phyloP scores from a whole-genome alignment of 2,888 invertebrate species.

The Oxytorus armatus region DNA sequence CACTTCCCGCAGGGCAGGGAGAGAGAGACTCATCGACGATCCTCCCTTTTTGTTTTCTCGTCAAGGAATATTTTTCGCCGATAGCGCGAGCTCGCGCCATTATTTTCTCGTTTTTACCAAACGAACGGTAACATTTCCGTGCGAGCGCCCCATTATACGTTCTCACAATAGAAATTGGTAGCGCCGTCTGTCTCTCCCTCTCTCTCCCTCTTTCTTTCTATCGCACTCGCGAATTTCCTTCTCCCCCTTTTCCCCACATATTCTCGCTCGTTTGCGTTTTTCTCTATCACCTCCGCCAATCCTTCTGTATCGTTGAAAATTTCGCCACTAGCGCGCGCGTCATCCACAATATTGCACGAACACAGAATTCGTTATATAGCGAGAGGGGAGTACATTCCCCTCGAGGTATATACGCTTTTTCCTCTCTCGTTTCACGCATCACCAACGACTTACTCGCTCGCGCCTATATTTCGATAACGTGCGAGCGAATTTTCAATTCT shows the following conservation, averaged over 20 bases:
- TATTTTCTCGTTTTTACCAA: constrained; percentile 72
- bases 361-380: constrained; percentile 24
- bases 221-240: constrained; percentile 42
- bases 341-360: constrained; percentile 32
- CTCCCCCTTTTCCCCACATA: neutral
- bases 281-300: constrained; percentile 40
- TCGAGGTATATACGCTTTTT: constrained; percentile 1
- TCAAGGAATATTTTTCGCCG: constrained; percentile 60
- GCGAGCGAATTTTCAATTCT: constrained; percentile 18
- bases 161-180: constrained; percentile 75
- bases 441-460: constrained; percentile 41
- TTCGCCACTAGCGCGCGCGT: neutral
- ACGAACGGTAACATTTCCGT: constrained; percentile 73
- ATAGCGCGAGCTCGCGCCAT: constrained; percentile 70
- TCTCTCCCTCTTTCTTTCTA: constrained; percentile 32
- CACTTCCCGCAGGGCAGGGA: constrained; percentile 18
- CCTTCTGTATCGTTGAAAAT: constrained; percentile 49
- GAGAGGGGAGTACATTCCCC: neutral
- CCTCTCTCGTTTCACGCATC: constrained; percentile 48
- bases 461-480: constrained; percentile 7
- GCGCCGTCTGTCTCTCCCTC: constrained; percentile 60
- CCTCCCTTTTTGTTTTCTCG: constrained; percentile 50
- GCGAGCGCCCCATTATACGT: constrained; percentile 75
- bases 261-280: constrained; percentile 29
- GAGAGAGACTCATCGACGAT: constrained; percentile 46